Base-by-base conservation (phyloP, 2,113 vertebrate species). In the Reinhardtius hippoglossoides region DNA sequence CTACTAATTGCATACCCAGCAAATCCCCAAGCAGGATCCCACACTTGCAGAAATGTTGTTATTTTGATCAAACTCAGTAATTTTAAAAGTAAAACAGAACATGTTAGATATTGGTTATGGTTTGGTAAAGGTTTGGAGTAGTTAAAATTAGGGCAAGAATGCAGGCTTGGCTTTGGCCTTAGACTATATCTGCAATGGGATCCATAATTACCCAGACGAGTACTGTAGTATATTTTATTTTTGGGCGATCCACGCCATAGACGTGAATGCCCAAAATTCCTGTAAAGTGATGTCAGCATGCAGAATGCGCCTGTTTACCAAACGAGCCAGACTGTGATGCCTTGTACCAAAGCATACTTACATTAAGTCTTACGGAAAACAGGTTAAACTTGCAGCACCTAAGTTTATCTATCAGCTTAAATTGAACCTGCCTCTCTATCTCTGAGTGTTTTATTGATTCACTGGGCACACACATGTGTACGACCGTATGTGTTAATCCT, bases 391-490 rank as follows among this genome's bases (percentile, higher is more conserved):
- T 57, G 50, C 48, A 35, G 67, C 68, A 26, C 58, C 54, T 40
- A n/a, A 27, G 55, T 15, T 18, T 50, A 65, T 70, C 67, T 80
- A 44, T 54, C 35, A 44, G 46, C 16, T 67, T 66, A 52, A 61
- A 75, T 18, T 68, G 67, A 80, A 86, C 35, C 56, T 44, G 64
- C 40, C 69, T 55, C 46, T 55, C 21, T 56, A 40, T 71, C 57
- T 74, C 56, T 76, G 66, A 76, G 57, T 72, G 72, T 67, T 65
- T 54, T 74, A 86, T 87, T 80, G 71, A 88, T 91, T 87, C 83
- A 80, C 14, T 80, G 74, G 84, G 79, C 84, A 78, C 62, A 67
- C 64, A 81, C 71, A 86, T 64, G 52, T 62, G 78, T 85, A 62
- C 35, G 1, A 66, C 67, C 55, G 23, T 44, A 46, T 60, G 67